Evolutionary conservation across 2,888 invertebrate species (phyloP), one percentile per base, ranked within the genome.

Genomic region (Hypomecis atomaria): DNA sequence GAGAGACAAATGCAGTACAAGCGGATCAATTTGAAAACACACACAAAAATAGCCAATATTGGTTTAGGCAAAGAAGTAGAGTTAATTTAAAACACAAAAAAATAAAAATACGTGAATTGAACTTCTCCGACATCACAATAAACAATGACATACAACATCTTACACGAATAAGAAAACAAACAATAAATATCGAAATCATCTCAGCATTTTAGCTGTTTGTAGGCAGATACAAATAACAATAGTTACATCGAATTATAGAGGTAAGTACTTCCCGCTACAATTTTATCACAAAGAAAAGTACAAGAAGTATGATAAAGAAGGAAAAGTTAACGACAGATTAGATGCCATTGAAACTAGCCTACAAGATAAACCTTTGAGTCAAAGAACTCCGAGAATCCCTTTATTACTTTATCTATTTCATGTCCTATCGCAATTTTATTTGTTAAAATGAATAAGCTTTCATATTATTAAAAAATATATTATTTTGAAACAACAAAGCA

Each of bases 251-350:
- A 3, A 13, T 44, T 36, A 9, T 23, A 23, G 23, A 23, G 23
- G 1, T 23, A 23, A 23, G 3, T 23, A 23, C 23, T 23, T 23
- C 3, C 23, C 34, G 33, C 33, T 34, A 33, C 13, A 11, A 23
- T 6, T 33, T 6, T 10, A 49, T 11, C 7, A 49, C 49, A 49
- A 49, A 49, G 49, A 37, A 49, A 10, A 33, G 38, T 38, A 11
- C 43, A 57, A 49, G 52, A 42, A 9, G 7, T 23, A 44, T 53
- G 10, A 37, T 49, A 37, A 52, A 52, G 38, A 38, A 50, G 36
- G n/a, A 60, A 13, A 45, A 56, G 69, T 50, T 66, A 65, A 57
- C 43, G 68, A 47, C 66, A 62, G 71, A 71, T 71, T 37, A 45
- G 53, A 58, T 53, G 53, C 58, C 54, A 49, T 61, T 61, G 48